These are phyloP conservation scores for Siderastrea radians DNA, from an alignment of 92 coral and sea anemone genomes.

Conservation along the genomic window DNA sequence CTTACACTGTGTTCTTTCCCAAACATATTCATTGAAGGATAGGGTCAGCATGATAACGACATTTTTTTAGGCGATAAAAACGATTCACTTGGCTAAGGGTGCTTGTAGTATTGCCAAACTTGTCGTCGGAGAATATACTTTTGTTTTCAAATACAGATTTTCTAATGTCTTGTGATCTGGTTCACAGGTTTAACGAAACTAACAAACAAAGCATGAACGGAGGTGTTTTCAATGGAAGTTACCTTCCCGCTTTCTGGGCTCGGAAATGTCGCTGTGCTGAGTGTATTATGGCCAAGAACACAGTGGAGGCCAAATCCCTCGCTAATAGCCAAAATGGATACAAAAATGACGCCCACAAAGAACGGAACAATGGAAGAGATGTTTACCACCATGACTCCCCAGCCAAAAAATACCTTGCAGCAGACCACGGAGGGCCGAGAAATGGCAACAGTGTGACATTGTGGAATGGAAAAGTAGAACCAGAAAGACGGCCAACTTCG, in stretches of 20 bases:
- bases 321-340: neutral
- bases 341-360: neutral
- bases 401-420: neutral
- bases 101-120: too few species aligned
- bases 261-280: constrained; percentile 31
- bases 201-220: neutral
- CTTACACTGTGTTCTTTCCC: too few species aligned
- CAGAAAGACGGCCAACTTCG: neutral
- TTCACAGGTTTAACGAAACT: neutral
- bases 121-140: too few species aligned
- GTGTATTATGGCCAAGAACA: constrained; percentile 20
- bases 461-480: neutral
- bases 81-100: too few species aligned
- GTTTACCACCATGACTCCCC: neutral
- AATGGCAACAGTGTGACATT: neutral
- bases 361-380: neutral
- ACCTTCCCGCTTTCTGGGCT: constrained; percentile 1
- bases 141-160: neutral
- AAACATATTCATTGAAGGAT: too few species aligned
- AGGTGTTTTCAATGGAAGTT: neutral
- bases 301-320: neutral
- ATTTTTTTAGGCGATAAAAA: too few species aligned
- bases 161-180: neutral
- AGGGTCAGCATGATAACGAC: too few species aligned
- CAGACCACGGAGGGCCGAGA: neutral